Percentiles rank a stretch among this genome's conserved stretches.
Evolutionary conservation across 2,113 vertebrate genomes (phyloP).

Genomic region (Piaya cayana): DNA sequence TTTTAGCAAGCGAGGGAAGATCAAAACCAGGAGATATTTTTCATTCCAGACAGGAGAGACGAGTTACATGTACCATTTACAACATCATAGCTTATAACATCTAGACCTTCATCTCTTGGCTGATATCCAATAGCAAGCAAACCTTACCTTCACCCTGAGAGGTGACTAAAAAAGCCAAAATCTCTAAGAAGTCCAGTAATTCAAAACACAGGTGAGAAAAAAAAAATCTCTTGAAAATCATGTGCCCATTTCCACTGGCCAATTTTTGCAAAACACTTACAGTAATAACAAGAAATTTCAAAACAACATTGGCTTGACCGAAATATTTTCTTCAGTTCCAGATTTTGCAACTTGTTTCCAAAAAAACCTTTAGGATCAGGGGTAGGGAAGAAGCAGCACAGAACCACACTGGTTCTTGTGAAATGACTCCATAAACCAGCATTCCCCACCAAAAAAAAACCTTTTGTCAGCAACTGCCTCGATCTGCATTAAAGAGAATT

Average conservation of each 20-base stretch:
- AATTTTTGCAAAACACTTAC: background rate
- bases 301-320: background rate
- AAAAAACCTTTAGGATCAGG: background rate
- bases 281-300: background rate
- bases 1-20: constrained; percentile 32
- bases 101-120: background rate
- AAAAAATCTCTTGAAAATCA: background rate
- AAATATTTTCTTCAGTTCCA: background rate
- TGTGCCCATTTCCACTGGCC: background rate
- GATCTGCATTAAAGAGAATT: background rate
- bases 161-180: background rate
- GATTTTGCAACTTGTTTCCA: background rate
- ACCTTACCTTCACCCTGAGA: background rate
- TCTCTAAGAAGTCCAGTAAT: background rate
- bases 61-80: background rate
- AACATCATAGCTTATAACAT: background rate
- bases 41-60: constrained; percentile 15
- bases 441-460: background rate
- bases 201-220: background rate
- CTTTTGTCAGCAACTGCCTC: background rate
- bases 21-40: constrained; percentile 43
- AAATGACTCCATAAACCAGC: background rate
- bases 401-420: background rate
- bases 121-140: background rate
- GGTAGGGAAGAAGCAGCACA: background rate